Evolutionary conservation across 1,140 invertebrate genomes (phyloP), one percentile per base, ranked within the genome.

Genomic region (Laodelphax striatellus): DNA sequence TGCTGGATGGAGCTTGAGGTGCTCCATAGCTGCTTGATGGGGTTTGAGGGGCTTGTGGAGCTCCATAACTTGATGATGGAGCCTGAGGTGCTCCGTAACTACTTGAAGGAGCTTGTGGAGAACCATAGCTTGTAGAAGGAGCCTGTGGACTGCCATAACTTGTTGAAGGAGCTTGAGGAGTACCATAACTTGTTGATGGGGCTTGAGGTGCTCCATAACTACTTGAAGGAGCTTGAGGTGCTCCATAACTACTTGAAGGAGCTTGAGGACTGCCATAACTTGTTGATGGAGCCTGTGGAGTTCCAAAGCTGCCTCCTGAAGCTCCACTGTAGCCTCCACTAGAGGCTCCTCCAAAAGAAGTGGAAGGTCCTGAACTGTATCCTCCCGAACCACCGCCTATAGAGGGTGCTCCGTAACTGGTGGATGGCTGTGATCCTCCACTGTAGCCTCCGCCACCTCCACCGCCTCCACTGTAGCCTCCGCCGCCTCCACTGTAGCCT

Each of bases 391-490:
- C 28, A 28, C 28, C 31, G 31, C 22, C n/a, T 22, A 13, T 14
- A 14, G 19, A 38, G 52, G 65, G 65, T 55, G 63, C 60, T 43
- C 65, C 65, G 62, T 64, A 63, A 21, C 41, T 58, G n/a, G 31
- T 16, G 21, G 64, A 63, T 31, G 64, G 62, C 11, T 31, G 10
- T 41, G 14, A 13, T 8, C 31, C 22, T 31, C 54, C 54, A 55
- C 21, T 43, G 41, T 19, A 42, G 11, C 56, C 56, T 21, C 56
- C 41, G 8, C 28, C 17, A 6, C 55, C 55, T 38, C 54, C 31
- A 31, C 54, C 31, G 5, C 28, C 21, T 24, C 53, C 53, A 55
- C 21, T 43, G 41, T 19, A 42, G 11, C 56, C 56, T 21, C 56
- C 41, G 8, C 28, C 17, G 16, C 55, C 55, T 38, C 54, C 31